These are phyloP conservation scores for Calliopum simillimum DNA, from an alignment of 2,888 invertebrate genomes.

Conservation along the genomic window DNA sequence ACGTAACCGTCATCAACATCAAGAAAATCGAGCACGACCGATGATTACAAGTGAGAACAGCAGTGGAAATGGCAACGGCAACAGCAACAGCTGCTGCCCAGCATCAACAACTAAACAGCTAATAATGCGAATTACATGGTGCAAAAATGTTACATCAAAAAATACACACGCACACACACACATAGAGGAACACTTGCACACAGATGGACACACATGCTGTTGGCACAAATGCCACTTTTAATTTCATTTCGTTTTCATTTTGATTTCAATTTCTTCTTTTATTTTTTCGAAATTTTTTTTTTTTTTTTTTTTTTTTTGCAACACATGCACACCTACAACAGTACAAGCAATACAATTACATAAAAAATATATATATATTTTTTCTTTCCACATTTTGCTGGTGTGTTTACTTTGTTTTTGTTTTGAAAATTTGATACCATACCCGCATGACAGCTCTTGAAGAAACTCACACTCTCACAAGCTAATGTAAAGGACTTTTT, in stretches of 20 bases:
- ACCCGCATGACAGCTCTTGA: not conserved
- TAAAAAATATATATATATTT: no score
- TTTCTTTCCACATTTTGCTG: no score
- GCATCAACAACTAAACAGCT: not conserved
- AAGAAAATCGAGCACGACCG: not conserved
- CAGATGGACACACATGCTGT: not conserved
- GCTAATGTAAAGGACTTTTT: not conserved
- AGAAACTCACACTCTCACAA: conserved; percentile 18
- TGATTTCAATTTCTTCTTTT: conserved; percentile 14
- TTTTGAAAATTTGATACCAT: not conserved
- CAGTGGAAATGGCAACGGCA: no score
- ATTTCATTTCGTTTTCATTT: conserved; percentile 26
- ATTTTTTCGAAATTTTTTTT: not conserved
- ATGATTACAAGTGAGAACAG: no score
- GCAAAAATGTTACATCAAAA: not conserved
- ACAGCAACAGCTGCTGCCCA: not conserved
- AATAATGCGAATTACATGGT: no score
- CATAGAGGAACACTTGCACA: not conserved
- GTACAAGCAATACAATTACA: no score
- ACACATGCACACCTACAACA: not conserved
- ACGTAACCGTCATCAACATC: not conserved
- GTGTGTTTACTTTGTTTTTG: not conserved
- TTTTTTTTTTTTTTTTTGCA: no score
- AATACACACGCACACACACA: not conserved
- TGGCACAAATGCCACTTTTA: conserved; percentile 21